These are phyloP conservation scores for Hylaeus anthracinus DNA, from an alignment of 1,140 invertebrate species.

Conservation along the genomic window DNA sequence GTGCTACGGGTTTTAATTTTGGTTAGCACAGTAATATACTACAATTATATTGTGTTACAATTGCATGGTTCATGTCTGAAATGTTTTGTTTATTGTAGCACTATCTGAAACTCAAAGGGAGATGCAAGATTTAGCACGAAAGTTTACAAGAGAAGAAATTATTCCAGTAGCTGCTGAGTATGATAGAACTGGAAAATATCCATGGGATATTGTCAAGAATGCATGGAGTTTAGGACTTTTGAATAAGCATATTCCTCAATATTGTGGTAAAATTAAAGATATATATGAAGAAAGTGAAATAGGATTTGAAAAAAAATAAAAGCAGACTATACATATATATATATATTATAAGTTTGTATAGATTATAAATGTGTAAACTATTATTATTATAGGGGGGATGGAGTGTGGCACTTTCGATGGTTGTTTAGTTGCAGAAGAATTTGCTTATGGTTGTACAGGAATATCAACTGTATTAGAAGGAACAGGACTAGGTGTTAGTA, in stretches of 20 bases:
- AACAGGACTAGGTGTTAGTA: constrained; percentile 93
- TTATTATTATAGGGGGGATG: constrained; percentile 86
- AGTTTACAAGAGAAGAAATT: constrained; percentile 96
- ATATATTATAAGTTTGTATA: neutral
- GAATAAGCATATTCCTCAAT: constrained; percentile 91
- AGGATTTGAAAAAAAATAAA: neutral
- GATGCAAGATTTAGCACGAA: constrained; percentile 92
- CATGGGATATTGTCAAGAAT: constrained; percentile 97
- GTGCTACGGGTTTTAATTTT: constrained; percentile 71
- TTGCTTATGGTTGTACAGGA: constrained; percentile 97
- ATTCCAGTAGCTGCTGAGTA: constrained; percentile 94
- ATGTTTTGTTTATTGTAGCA: constrained; percentile 74
- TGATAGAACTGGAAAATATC: constrained; percentile 95
- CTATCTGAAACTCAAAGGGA: constrained; percentile 90
- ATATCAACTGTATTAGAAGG: constrained; percentile 95
- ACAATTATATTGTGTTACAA: neutral
- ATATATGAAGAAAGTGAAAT: neutral
- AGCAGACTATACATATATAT: neutral
- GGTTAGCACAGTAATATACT: constrained; percentile 64
- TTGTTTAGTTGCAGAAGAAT: constrained; percentile 93
- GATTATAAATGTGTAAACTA: constrained; percentile 28
- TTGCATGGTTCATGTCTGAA: neutral
- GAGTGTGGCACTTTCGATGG: constrained; percentile 90
- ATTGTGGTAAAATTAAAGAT: constrained; percentile 80
- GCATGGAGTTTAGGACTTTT: constrained; percentile 94